Evolutionary conservation across 2,113 vertebrate genomes (phyloP), one percentile per base, ranked within the genome.

Genomic region (Halichoeres trimaculatus): DNA sequence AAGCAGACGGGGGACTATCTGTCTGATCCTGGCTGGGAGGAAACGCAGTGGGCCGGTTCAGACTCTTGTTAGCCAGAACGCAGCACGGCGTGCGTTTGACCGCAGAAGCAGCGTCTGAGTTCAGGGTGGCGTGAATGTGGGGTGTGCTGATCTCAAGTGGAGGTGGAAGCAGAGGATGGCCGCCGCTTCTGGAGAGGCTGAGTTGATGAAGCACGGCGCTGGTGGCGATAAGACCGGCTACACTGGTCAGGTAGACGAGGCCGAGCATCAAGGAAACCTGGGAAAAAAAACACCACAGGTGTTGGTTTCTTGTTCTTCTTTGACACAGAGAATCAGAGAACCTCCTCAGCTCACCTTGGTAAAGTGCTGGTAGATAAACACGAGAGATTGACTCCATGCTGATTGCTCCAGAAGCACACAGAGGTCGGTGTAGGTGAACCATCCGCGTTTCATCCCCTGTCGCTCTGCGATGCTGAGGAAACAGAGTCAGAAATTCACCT

Each of bases 371-470:
- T 94, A 99, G 85, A 98, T 90, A 47, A 95, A 92, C 5, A 93
- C 81, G 74, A 99, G 89, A 12, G 94, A 92, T 5, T 96, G 93
- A 72, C 95, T 96, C 97, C 97, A 99, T 2, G 85, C 26, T 0
- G 95, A 90, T 76, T 98, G 96, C 84, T 99, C 98, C 90, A 99
- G 90, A 53, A 99, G 94, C 56, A 98, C 98, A 56, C 96, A 97
- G 22, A 99, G 87, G 87, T 99, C 98, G 0, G 97, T 99, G 92
- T 99, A 99, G 24, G 97, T 98, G 70, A 98, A 98, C 98, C 98
- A 99, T 86, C 98, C 98, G 0, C 97, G 95, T 85, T 92, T 95
- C 79, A 92, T 85, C 1, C 98, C 98, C 92, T 99, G 96, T 63
- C 93, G 95, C 88, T 95, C 93, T 0, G 98, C 98, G 76, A 99